Evolutionary conservation across 2,113 vertebrate genomes (phyloP), one percentile per base, ranked within the genome.

Genomic region (Setophaga kirtlandii): DNA sequence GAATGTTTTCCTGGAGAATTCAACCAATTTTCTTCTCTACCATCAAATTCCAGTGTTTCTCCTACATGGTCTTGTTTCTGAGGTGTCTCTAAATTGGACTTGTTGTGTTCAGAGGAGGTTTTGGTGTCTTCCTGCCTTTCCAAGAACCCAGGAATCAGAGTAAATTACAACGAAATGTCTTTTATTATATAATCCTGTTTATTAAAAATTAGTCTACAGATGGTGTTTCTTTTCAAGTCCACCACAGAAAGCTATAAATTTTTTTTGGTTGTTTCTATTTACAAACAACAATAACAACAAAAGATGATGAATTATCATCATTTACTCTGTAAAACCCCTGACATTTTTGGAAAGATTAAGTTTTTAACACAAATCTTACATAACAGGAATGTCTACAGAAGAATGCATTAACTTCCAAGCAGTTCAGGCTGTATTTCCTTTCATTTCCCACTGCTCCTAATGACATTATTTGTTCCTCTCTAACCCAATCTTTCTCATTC

Each of bases 381-480:
- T 56, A 95, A 94, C 21, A 44, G 2, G 19, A 68, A 81, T 60
- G 56, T 56, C 69, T 88, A 55, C 71, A 86, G 37, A 3, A 2
- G 55, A 90, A 83, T n/a, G 33, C 25, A 93, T 93, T 93, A 44
- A 93, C 63, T 11, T 62, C 42, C n/a, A 44, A 50, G 83, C 64
- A 90, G 39, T 53, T 86, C 93, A 92, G 46, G 79, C 78, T 89
- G 63, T 13, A 31, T 56, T 94, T 97, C 83, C 44, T 83, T 84
- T 67, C 23, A 3, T 76, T 94, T 90, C 90, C 90, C 85, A 90
- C 88, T 74, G 83, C 52, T 96, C 88, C 90, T 93, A 96, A 96
- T 87, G 94, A 94, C 89, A 94, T 18, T 84, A 46, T 92, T 95
- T 95, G 87, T 94, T 95, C 94, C 58, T 56, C 21, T 91, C 69